Conservation (phyloP, 2,113 vertebrate genomes). For the Catharus bicknelli region DNA sequence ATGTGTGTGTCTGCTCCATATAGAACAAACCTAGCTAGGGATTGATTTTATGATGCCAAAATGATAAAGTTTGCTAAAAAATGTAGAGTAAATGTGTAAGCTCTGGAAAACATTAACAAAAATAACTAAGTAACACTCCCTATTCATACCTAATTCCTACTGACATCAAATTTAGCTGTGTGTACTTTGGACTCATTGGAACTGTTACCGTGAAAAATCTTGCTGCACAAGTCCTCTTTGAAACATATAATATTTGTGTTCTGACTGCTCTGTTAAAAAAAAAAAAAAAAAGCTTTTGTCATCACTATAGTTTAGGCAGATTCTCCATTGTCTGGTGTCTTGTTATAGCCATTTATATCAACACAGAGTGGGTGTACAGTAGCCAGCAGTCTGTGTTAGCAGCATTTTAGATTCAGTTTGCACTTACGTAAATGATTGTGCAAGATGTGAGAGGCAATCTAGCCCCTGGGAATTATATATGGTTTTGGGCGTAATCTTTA, state of each 20-base stretch:
- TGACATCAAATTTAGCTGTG: conserved; percentile 57
- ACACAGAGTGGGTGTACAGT: conserved; percentile 58
- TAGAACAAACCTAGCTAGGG: conserved; percentile 32
- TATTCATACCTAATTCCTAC: conserved; percentile 57
- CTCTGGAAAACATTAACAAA: conserved; percentile 71
- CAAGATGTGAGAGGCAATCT: conserved; percentile 51
- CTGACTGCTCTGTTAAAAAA: not conserved
- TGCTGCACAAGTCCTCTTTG: not conserved
- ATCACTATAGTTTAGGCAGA: conserved; percentile 39
- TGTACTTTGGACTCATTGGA: conserved; percentile 57
- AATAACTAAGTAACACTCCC: conserved; percentile 56
- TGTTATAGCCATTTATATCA: conserved; percentile 53
- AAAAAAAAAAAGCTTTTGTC: not conserved
- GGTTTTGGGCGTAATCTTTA: conserved; percentile 49
- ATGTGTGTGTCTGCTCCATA: not conserved
- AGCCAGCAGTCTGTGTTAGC: conserved; percentile 57
- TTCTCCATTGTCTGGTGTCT: conserved; percentile 52
- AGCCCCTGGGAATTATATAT: conserved; percentile 40
- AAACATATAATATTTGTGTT: not conserved
- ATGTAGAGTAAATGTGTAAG: conserved; percentile 50
- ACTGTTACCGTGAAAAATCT: conserved; percentile 10
- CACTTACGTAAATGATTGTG: conserved; percentile 67
- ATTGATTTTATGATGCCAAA: conserved; percentile 63
- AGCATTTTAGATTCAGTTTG: conserved; percentile 41
- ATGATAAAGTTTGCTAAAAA: conserved; percentile 63